Evolutionary conservation across 2,888 invertebrate species (phyloP).

Genomic region (Xanthorhoe spadicearia): DNA sequence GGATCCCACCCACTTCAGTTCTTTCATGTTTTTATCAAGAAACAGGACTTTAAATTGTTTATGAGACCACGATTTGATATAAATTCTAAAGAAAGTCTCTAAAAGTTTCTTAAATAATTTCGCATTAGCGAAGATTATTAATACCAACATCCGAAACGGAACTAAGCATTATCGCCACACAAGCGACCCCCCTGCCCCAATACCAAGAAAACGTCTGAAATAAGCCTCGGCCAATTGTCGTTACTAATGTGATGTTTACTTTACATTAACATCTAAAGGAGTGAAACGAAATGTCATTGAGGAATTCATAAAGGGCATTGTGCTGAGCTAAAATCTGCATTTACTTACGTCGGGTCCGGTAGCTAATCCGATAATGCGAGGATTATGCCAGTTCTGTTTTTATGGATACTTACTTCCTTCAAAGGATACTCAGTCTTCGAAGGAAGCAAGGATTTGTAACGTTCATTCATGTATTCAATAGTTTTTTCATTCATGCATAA

Average conservation of each 20-base stretch:
- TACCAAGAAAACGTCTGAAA: constrained; percentile 74
- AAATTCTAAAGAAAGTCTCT: background rate
- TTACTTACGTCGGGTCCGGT: constrained; percentile 46
- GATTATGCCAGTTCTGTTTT: constrained; percentile 40
- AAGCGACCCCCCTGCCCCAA: constrained; percentile 68
- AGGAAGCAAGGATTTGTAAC: constrained; percentile 19
- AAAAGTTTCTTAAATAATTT: constrained; percentile 5
- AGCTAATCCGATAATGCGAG: constrained; percentile 66
- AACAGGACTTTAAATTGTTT: no score
- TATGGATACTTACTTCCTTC: constrained; percentile 6
- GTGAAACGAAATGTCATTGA: constrained; percentile 55
- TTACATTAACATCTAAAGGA: constrained; percentile 62
- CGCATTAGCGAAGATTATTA: constrained; percentile 35
- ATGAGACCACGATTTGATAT: background rate
- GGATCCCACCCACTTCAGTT: no score
- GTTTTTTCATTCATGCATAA: constrained; percentile 13
- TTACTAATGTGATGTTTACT: constrained; percentile 75
- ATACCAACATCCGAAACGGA: constrained; percentile 59
- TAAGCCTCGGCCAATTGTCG: constrained; percentile 69
- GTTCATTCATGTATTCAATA: constrained; percentile 26
- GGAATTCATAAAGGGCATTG: constrained; percentile 24
- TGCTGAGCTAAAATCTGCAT: constrained; percentile 27
- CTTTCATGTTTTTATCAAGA: no score
- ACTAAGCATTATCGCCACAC: constrained; percentile 72
- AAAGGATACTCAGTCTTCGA: constrained; percentile 8